These are phyloP conservation scores for Limnodromus scolopaceus DNA, from an alignment of 2,797 vertebrate genomes.

Conservation along the genomic window DNA sequence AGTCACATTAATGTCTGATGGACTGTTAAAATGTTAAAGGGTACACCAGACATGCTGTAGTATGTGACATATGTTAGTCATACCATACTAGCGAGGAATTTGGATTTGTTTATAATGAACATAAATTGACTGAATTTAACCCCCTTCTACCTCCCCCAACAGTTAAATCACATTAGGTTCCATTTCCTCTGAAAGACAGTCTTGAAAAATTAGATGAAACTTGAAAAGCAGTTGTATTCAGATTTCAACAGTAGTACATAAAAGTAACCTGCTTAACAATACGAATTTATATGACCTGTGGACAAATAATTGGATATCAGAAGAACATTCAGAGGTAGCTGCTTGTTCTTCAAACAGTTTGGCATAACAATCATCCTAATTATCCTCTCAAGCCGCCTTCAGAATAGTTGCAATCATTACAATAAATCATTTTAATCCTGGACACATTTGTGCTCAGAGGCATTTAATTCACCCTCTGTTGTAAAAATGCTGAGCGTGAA, in stretches of 20 bases:
- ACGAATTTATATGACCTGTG: background rate
- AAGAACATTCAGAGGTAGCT: background rate
- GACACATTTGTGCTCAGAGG: background rate
- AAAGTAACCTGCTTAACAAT: conserved; percentile 34
- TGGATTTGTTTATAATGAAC: conserved; percentile 77
- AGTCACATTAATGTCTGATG: conserved; percentile 82
- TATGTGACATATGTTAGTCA: conserved; percentile 69
- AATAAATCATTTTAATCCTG: background rate
- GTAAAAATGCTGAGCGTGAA: background rate
- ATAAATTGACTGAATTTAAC: conserved; percentile 73
- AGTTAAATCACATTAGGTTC: conserved; percentile 70
- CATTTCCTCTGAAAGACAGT: conserved; percentile 70
- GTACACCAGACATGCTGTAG: conserved; percentile 69
- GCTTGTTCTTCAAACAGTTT: background rate
- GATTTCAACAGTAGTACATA: conserved; percentile 61
- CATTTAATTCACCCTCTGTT: background rate
- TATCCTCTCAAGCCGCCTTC: background rate
- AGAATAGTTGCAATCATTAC: background rate
- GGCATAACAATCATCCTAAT: background rate
- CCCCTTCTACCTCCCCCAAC: conserved; percentile 43
- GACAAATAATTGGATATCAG: conserved; percentile 5
- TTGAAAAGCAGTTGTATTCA: conserved; percentile 60
- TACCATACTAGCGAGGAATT: conserved; percentile 75
- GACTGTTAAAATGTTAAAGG: conserved; percentile 79
- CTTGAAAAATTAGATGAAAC: conserved; percentile 70